phyloP scores from a whole-genome alignment of 1,140 invertebrate genomes.

The Conus ventricosus region DNA sequence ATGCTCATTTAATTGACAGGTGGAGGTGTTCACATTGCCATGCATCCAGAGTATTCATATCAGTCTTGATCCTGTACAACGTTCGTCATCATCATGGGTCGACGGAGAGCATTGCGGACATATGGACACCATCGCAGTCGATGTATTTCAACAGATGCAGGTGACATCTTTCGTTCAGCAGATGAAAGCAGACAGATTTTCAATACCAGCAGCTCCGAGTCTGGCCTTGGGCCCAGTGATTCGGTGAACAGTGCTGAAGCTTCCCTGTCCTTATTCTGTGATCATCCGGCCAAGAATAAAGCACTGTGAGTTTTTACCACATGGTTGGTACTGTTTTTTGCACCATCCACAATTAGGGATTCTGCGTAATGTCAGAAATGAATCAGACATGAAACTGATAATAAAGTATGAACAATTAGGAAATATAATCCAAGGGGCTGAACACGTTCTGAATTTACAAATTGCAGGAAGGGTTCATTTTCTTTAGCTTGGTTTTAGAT shows the following conservation, averaged over 20 bases:
- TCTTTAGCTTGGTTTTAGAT: too few relatives aligned
- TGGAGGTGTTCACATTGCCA: neutral
- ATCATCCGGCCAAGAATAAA: neutral
- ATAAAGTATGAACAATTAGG: too few relatives aligned
- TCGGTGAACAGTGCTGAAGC: constrained; percentile 24
- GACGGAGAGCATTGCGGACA: constrained; percentile 39
- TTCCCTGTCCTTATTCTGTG: neutral
- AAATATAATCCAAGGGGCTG: too few relatives aligned
- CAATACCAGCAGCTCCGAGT: constrained; percentile 40
- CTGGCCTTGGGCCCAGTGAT: constrained; percentile 22
- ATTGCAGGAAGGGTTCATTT: too few relatives aligned
- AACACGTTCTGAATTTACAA: too few relatives aligned
- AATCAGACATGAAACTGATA: too few relatives aligned
- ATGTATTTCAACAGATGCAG: constrained; percentile 28
- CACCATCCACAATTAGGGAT: too few relatives aligned
- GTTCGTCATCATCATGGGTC: neutral
- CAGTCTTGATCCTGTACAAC: neutral
- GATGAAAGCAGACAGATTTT: constrained; percentile 44
- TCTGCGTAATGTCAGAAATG: too few relatives aligned
- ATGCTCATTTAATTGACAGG: neutral
- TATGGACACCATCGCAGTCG: constrained; percentile 54
- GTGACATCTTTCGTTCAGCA: constrained; percentile 43
- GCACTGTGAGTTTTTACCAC: neutral
- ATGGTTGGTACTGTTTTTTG: too few relatives aligned
- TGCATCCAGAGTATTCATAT: neutral